Evolutionary conservation across 2,888 invertebrate species (phyloP), one percentile per base, ranked within the genome.

Genomic region (Petrolisthes cinctipes): DNA sequence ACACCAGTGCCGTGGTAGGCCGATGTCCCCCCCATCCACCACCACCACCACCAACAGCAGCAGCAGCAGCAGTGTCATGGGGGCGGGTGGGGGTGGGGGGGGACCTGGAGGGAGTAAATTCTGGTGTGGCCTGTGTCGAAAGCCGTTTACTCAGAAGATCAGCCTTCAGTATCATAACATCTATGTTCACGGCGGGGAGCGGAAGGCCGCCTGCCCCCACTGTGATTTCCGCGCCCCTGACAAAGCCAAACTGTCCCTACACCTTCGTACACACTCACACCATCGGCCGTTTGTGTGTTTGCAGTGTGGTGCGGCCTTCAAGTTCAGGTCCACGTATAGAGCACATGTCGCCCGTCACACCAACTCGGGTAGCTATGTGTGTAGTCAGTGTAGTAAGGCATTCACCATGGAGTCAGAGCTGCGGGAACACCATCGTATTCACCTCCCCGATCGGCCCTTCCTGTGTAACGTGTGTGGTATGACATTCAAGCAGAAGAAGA

Each of bases 371-470:
- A 83, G 85, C 56, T n/a, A n/a, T n/a, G n/a, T n/a, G n/a, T n/a
- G n/a, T n/a, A n/a, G n/a, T n/a, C n/a, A n/a, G n/a, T n/a, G 85
- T 85, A 20, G 89, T 89, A 89, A 89, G 76, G 83, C 89, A 5
- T 89, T 87, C 85, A 87, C 79, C 54, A 85, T 87, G 83, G 85
- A 82, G 11, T 87, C 86, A 20, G 87, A 87, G 56, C 75, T 89
- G 76, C 61, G 83, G 76, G 85, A 89, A 73, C 89, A 89, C 61
- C 61, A 61, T 20, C 85, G 87, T 57, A 87, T 87, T 11, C 89
- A 89, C 80, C 85, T 76, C 17, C 78, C 68, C 17, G 83, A 84
- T 5, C 71, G 87, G 54, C 87, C 87, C 17, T 88, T 81, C 56
- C 75, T 76, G 51, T 88, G 87, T 54, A 23, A 57, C 4, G 61